Percentiles rank a stretch among this genome's conserved stretches.
These are phyloP conservation scores for Callipepla squamata DNA, from an alignment of 2,113 vertebrate genomes.

Conservation along the genomic window DNA sequence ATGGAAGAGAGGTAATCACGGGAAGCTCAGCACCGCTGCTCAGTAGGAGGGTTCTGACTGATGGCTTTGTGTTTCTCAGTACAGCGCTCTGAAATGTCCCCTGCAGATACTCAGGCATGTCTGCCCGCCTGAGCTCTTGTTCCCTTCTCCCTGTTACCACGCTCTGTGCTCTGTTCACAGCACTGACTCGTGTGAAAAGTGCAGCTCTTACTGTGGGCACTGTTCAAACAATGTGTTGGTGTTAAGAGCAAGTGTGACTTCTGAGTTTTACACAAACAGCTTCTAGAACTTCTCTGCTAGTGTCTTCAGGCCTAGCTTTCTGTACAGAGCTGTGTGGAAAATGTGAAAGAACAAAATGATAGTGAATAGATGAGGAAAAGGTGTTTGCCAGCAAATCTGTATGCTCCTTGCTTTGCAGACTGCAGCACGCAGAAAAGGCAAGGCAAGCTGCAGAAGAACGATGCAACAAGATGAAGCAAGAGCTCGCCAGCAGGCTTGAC, in stretches of 20 bases:
- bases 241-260: background rate
- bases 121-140: background rate
- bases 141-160: background rate
- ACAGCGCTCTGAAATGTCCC: background rate
- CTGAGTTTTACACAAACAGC: background rate
- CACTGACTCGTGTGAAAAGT: background rate
- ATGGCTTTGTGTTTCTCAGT: background rate
- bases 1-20: slow-evolving; percentile 89
- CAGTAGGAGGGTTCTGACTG: background rate
- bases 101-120: background rate
- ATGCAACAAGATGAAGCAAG: slow-evolving; percentile 82
- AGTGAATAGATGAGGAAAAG: background rate
- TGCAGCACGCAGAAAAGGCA: slow-evolving; percentile 84
- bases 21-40: background rate
- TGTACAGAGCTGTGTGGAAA: background rate
- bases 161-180: accelerated
- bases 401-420: slow-evolving; percentile 61
- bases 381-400: background rate
- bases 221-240: background rate
- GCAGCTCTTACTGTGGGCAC: background rate
- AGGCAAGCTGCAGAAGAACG: slow-evolving; percentile 82
- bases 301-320: background rate
- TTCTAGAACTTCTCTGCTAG: background rate
- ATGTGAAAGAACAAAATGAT: background rate
- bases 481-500: slow-evolving; percentile 82